Base-by-base conservation (phyloP, 2,797 vertebrate species). In the Danio tinwini region DNA sequence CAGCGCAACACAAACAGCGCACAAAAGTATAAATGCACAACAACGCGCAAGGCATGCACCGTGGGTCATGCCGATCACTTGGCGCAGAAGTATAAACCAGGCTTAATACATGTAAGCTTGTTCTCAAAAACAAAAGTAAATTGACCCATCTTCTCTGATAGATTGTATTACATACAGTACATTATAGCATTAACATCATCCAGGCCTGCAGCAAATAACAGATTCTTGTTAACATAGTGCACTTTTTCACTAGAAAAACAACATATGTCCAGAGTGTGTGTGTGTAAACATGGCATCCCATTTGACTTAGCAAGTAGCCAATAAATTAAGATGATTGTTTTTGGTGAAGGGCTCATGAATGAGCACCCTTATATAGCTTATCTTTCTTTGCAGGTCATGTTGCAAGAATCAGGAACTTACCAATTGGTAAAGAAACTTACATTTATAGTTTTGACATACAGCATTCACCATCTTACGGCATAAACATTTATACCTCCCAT, bases 401-500 rank as follows among this genome's bases (percentile, higher is more conserved):
- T 11, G 14, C 5, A 39, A 62, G 2, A 16, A 29, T 50, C 17
- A 76, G 44, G n/a, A 64, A 16, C 4, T 73, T 73, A 52, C 4
- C 63, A 53, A 21, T 49, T 53, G 17, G 5, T 3, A 75, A 75
- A 42, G 3, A 40, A 74, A 4, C 10, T n/a, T 29, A 49, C 8
- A 49, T 50, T 56, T 7, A 58, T 6, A 50, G 29, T 61, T 69
- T 56, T 40, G 37, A 53, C 73, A 63, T 50, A 9, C 47, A 56
- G 17, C 1, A 8, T 17, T 65, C 17, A 53, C 17, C 13, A 44
- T 61, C 21, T 50, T n/a, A 17, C 58, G 21, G 40, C 42, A 49
- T 77, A 61, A 78, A 76, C 49, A 69, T 69, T 40, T 50, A 78
- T 16, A 40, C 42, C 10, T 56, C 9, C 17, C 14, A 12, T 69